Conservation (phyloP, 2,113 vertebrate species). For the Pseudorectes ferrugineus region DNA sequence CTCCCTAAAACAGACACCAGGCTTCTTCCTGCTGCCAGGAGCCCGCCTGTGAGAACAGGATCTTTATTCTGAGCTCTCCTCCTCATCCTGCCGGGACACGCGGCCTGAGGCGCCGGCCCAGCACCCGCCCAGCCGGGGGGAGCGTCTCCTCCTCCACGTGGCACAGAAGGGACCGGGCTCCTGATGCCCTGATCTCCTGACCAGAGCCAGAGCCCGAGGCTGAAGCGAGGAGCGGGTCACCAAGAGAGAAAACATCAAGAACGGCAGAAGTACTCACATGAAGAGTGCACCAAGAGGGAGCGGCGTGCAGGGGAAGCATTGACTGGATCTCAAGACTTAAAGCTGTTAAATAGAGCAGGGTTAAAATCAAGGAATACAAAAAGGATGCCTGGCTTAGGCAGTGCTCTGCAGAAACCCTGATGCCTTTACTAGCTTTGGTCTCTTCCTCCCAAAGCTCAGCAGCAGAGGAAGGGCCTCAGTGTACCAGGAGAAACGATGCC, state of each 20-base stretch:
- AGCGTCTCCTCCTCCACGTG: rapidly evolving
- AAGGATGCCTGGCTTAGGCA: not conserved
- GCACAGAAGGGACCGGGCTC: not conserved
- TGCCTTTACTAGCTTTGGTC: not conserved
- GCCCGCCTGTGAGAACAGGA: not conserved
- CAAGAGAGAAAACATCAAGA: not conserved
- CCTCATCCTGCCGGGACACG: not conserved
- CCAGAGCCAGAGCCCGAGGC: not conserved
- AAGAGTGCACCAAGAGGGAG: not conserved
- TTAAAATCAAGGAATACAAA: constrained; percentile 21
- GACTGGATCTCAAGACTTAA: not conserved
- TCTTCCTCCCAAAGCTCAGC: constrained; percentile 28
- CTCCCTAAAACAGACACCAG: not conserved
- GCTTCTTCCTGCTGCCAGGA: not conserved
- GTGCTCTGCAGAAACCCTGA: constrained; percentile 20
- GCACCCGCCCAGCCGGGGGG: not conserved
- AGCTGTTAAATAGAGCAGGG: constrained; percentile 3
- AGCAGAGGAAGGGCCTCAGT: constrained; percentile 6
- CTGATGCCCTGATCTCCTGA: not conserved
- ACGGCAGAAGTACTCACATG: not conserved
- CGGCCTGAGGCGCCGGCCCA: rapidly evolving
- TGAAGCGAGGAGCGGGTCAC: not conserved
- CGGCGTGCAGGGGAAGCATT: not conserved
- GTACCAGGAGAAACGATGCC: not conserved
- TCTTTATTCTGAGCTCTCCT: not conserved